Percentiles rank a stretch among this genome's conserved stretches.
phyloP scores from a whole-genome alignment of 2,113 vertebrate genomes.

The Phrynosoma platyrhinos region DNA sequence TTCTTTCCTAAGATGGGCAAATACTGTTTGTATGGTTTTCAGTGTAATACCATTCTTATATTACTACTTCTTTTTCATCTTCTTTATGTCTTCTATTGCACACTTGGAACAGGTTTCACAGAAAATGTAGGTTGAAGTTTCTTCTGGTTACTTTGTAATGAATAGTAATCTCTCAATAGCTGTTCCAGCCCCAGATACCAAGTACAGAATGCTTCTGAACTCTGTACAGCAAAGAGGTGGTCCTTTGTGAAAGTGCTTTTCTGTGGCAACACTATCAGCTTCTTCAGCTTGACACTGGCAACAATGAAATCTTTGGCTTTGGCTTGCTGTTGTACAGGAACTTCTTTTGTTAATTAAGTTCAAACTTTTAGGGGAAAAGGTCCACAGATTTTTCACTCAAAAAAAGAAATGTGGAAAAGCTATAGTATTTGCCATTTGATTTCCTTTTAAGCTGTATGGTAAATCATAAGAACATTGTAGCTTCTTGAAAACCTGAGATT shows the following conservation, averaged over 20 bases:
- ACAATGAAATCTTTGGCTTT: not conserved
- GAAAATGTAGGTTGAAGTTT: not conserved
- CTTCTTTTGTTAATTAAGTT: not conserved
- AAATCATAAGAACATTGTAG: too few relatives aligned
- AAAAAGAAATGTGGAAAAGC: too few relatives aligned
- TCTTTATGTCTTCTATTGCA: too few relatives aligned
- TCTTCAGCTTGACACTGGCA: not conserved
- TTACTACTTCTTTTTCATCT: not conserved
- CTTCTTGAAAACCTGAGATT: too few relatives aligned
- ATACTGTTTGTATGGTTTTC: fast-evolving
- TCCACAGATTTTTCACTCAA: too few relatives aligned
- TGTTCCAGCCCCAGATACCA: not conserved
- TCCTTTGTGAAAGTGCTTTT: not conserved
- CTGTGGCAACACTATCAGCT: not conserved
- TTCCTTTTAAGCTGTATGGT: too few relatives aligned
- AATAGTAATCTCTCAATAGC: not conserved
- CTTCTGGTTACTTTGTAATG: not conserved
- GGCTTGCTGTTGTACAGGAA: not conserved
- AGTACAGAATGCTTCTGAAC: not conserved
- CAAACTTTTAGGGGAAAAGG: not conserved
- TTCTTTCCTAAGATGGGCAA: not conserved
- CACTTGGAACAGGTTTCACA: too few relatives aligned
- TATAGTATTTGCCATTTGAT: too few relatives aligned
- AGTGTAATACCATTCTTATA: fast-evolving
- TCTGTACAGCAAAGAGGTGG: not conserved